Evolutionary conservation across 2,888 invertebrate genomes (phyloP), one percentile per base, ranked within the genome.

Genomic region (Linyphia triangularis): DNA sequence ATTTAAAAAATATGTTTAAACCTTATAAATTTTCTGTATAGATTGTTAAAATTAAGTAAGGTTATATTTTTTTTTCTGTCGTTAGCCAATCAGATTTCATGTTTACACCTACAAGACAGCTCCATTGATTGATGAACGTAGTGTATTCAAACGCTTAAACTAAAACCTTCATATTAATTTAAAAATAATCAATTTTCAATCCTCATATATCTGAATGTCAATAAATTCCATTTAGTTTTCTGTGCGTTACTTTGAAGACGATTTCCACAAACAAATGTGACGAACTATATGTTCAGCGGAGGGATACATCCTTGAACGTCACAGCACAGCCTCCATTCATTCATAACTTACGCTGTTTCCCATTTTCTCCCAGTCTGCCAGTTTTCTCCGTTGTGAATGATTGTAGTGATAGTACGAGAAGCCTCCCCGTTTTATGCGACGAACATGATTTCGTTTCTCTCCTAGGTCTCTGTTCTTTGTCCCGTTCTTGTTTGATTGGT

Each of bases 51-150:
- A 51, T 43, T 1, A 24, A 37, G 28, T n/a, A 24, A 33, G 67
- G 19, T 63, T 63, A 10, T 37, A 26, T 63, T 37, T 67, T 70
- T 75, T 40, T 70, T 72, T 65, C 1, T 22, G 19, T 10, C 2
- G 2, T 19, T 5, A 51, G 51, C 88, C 88, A 88, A 88, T 88
- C 70, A 78, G 61, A 28, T 10, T 40, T 28, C 33, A 69, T 88
- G 88, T 88, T 88, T 88, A 88, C 88, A 83, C 83, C 88, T 88
- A 88, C 88, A 61, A 77, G 61, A 43, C 26, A 24, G 61, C 22
- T 65, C 59, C 83, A 83, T 83, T 83, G 82, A 88, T 83, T 61
- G 51, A 16, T 40, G 33, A 22, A 30, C 16, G 5, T 37, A 4
- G 0, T 70, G 77, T 88, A 88, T 88, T 77, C 82, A n/a, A 26